Conservation (phyloP, 2,113 vertebrate genomes). For the Romanogobio albipinnatus region DNA sequence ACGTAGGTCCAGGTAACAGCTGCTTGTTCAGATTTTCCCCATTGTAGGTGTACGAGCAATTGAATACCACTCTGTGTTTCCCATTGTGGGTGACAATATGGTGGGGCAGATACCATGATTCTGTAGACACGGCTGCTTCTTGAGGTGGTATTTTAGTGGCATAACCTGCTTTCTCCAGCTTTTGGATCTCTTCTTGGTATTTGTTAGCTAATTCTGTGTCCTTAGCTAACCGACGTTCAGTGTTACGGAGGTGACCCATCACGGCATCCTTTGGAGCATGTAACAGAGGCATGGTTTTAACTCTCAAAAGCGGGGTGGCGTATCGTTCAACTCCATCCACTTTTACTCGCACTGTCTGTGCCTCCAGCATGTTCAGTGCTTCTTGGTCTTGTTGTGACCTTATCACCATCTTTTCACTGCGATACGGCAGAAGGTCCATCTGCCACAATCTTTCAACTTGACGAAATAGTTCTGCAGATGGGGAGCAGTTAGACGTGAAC, state of each 20-base stretch:
- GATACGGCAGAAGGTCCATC: not conserved
- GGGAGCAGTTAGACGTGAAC: not conserved
- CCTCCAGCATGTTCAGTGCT: not conserved
- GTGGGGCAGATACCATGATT: slow-evolving; percentile 23
- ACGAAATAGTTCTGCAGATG: not conserved
- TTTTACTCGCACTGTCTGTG: not conserved
- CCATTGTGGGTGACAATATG: slow-evolving; percentile 36
- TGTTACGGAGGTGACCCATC: not conserved
- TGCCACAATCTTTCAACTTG: not conserved
- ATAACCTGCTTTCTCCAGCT: slow-evolving; percentile 1
- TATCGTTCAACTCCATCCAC: not conserved
- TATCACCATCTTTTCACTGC: not conserved
- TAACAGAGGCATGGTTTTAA: not conserved
- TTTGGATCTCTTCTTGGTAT: slow-evolving; percentile 1
- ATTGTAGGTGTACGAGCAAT: slow-evolving; percentile 11
- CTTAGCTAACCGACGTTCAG: not conserved
- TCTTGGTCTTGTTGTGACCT: slow-evolving; percentile 14
- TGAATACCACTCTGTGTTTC: slow-evolving; percentile 40
- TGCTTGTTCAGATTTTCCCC: not conserved
- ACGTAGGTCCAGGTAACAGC: slow-evolving; percentile 3
- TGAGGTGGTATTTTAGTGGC: not conserved
- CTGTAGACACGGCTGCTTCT: not conserved
- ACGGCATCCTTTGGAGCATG: not conserved
- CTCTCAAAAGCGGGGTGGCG: not conserved
- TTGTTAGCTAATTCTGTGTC: not conserved